Evolutionary conservation across 2,797 vertebrate genomes (phyloP), one percentile per base, ranked within the genome.

Genomic region (Echeneis naucrates): DNA sequence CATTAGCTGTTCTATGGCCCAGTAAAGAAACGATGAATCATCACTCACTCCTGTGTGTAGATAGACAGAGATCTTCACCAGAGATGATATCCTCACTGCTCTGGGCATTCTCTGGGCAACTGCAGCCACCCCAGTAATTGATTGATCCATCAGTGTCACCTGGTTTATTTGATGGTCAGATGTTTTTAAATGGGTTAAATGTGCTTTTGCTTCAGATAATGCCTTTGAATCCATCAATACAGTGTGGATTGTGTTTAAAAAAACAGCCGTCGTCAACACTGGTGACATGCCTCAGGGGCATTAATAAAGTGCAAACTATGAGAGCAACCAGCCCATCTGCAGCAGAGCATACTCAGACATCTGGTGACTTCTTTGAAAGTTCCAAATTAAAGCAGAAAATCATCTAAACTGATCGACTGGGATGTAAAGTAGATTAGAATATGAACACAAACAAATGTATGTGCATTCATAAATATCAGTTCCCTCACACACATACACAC

Each of bases 321-420:
- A 77, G 82, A 84, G 70, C 79, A 79, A 66, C 32, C 44, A 59
- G 69, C 51, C 87, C 84, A 84, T 87, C 84, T 90, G 89, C 7
- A 60, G 66, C 35, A 9, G 59, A 65, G 55, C 58, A 30, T 64
- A 27, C 60, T 77, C 59, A 83, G 70, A 72, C 81, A 86, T 83
- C 80, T 85, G 82, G 59, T 73, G 67, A 81, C 65, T 83, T 82
- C 77, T 83, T 72, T 83, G 14, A 79, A 83, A 82, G 44, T 80
- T 81, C 16, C 33, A 74, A 88, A 88, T 85, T 72, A 85, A 80
- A 83, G 65, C 45, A 76, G 65, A 72, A 75, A 82, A 87, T 77
- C 38, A 71, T 59, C 65, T 12, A 55, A 77, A 60, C 50, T 77
- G 80, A 86, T 82, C 83, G 81, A 64, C 44, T 73, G 26, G 19